Base-by-base conservation (phyloP, 2,888 invertebrate species). In the Orthonychiurus folsomi region DNA sequence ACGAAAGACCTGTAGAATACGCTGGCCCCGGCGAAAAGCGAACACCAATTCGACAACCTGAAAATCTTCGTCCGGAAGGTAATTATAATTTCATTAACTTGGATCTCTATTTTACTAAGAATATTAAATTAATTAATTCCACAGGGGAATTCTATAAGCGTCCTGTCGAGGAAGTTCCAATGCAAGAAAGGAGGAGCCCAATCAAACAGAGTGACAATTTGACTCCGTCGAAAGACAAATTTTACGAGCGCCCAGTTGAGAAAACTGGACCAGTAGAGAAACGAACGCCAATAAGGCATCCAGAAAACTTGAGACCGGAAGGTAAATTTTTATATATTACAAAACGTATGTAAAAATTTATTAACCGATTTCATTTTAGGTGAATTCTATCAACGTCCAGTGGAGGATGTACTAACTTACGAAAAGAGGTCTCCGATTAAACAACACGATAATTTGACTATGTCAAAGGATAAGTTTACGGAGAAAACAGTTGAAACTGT, bases 191-290 rank as follows among this genome's bases (percentile, higher is more conserved):
- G 61, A 69, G 77, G 50, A 76, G 76, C 2, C 75, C 77, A 23
- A 75, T 75, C 37, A 77, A 75, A 60, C 82, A 81, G 1, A 77
- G 78, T 61, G 83, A 84, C 72, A 83, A 83, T 73, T 73, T 83
- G 1, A 74, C 73, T 53, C 80, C 80, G 1, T 81, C 63, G 12
- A 62, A 54, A 25, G 59, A 63, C n/a, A 24, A 28, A 1, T 75
- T 74, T 76, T 77, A 69, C 71, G 1, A 74, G 74, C n/a, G 76
- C 79, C 83, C 73, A 78, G 79, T 79, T 60, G 82, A 82, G 69
- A 80, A 79, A 66, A 50, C 80, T 80, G 2, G 78, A 76, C 27
- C 78, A 73, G 74, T 73, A 12, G 81, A 81, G 67, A 75, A 81
- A 21, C 79, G 79, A 1, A 73, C 75, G 59, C 76, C 71, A 3